Conservation (phyloP, 2,888 invertebrate genomes). For the Mimumesa dahlbomi region DNA sequence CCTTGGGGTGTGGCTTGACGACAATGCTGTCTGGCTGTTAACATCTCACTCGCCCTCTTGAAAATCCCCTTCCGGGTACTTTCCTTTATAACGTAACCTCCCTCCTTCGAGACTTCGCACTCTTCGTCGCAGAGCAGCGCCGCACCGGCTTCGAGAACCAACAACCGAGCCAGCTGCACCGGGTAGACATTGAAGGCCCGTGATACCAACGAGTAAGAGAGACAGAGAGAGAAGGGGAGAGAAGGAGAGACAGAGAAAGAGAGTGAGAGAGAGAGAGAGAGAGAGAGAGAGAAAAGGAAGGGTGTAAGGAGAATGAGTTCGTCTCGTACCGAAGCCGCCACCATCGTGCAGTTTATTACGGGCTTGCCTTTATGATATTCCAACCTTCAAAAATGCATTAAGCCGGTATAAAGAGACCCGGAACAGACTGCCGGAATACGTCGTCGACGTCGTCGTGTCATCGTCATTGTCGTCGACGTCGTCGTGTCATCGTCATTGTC, state of each 20-base stretch:
- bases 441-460: conserved; percentile 20
- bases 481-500: conserved; percentile 16
- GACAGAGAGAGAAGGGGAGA: neutral
- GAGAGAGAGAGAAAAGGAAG: neutral
- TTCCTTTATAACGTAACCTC: conserved; percentile 61
- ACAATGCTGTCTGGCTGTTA: conserved; percentile 71
- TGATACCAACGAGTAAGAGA: conserved; percentile 8
- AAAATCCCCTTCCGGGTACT: conserved; percentile 64
- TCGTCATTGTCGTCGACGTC: conserved; percentile 21
- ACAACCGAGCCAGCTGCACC: conserved; percentile 5
- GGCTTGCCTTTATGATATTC: conserved; percentile 64
- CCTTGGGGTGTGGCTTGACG: conserved; percentile 60
- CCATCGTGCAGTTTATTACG: conserved; percentile 59
- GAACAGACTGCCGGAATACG: conserved; percentile 47
- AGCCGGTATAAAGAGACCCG: conserved; percentile 55
- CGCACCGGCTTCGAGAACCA: conserved; percentile 5
- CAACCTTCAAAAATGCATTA: conserved; percentile 67
- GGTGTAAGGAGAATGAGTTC: conserved; percentile 17
- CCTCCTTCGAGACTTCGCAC: conserved; percentile 16
- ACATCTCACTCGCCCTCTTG: conserved; percentile 65
- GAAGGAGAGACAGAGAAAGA: neutral
- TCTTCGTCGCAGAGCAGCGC: conserved; percentile 16
- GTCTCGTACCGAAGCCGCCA: conserved; percentile 12
- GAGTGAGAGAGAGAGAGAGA: neutral
- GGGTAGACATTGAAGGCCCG: conserved; percentile 25